Conservation (phyloP, 1,140 invertebrate species). For the Berghia stephanieae region DNA sequence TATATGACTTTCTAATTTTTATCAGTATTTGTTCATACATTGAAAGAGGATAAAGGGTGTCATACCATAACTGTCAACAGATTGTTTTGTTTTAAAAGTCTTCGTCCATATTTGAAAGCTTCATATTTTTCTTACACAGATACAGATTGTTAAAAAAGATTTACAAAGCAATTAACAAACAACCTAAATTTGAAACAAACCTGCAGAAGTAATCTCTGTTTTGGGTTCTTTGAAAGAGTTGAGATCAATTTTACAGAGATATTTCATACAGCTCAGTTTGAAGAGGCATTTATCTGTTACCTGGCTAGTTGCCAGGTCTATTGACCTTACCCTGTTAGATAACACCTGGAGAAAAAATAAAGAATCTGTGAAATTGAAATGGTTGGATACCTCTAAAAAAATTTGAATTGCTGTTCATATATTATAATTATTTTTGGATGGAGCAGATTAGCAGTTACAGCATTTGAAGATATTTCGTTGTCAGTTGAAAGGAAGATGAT, state of each 20-base stretch:
- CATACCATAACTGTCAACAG: neutral
- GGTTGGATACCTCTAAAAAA: too few relatives aligned
- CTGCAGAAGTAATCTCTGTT: slow-evolving; percentile 42
- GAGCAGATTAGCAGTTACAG: too few relatives aligned
- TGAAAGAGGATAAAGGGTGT: neutral
- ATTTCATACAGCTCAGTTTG: slow-evolving; percentile 37
- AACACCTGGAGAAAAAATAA: slow-evolving; percentile 42
- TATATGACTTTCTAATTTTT: too few relatives aligned
- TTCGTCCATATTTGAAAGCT: neutral
- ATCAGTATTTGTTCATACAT: neutral
- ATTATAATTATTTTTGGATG: too few relatives aligned
- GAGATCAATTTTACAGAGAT: slow-evolving; percentile 48
- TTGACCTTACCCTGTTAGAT: slow-evolving; percentile 38
- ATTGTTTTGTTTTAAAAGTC: neutral
- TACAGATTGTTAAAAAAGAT: too few relatives aligned
- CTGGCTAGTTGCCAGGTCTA: slow-evolving; percentile 47
- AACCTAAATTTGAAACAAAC: slow-evolving; percentile 30
- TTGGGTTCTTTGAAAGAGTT: slow-evolving; percentile 51
- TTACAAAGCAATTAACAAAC: too few relatives aligned
- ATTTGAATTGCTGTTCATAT: too few relatives aligned
- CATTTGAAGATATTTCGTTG: too few relatives aligned
- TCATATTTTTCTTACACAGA: neutral
- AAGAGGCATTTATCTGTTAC: slow-evolving; percentile 46
- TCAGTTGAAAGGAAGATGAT: too few relatives aligned
- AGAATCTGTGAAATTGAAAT: neutral